Conservation (phyloP, 2,797 vertebrate genomes). For the Hypotaenidia philippensis region DNA sequence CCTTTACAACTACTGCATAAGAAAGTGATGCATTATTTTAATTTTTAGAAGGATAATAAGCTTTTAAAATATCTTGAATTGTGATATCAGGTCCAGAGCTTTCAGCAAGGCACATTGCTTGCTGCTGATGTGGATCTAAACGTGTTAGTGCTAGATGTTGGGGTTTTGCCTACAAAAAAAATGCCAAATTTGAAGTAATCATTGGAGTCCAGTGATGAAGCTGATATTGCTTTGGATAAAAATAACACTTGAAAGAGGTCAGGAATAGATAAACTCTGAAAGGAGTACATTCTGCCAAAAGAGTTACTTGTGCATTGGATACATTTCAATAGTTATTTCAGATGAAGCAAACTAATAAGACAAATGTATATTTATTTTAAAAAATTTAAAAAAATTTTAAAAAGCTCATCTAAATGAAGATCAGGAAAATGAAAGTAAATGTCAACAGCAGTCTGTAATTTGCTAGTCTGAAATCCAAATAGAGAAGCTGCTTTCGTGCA, state of each 20-base stretch:
- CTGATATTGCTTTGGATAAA: neutral
- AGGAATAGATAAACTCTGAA: neutral
- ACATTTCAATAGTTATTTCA: neutral
- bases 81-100: neutral
- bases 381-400: neutral
- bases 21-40: neutral
- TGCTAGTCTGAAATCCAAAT: neutral
- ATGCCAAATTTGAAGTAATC: neutral
- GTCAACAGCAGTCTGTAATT: neutral
- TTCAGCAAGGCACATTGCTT: neutral
- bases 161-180: neutral
- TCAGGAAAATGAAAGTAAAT: neutral
- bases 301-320: neutral
- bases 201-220: slow-evolving; percentile 1
- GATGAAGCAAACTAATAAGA: neutral
- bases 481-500: neutral
- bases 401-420: neutral
- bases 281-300: neutral
- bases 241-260: slow-evolving; percentile 2
- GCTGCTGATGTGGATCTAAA: neutral
- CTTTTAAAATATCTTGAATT: neutral
- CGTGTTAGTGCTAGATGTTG: neutral
- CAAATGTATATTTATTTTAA: neutral
- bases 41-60: slow-evolving; percentile 6
- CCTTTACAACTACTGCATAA: neutral